Conservation (phyloP, 2,888 invertebrate genomes). For the Andrena haemorrhoa region DNA sequence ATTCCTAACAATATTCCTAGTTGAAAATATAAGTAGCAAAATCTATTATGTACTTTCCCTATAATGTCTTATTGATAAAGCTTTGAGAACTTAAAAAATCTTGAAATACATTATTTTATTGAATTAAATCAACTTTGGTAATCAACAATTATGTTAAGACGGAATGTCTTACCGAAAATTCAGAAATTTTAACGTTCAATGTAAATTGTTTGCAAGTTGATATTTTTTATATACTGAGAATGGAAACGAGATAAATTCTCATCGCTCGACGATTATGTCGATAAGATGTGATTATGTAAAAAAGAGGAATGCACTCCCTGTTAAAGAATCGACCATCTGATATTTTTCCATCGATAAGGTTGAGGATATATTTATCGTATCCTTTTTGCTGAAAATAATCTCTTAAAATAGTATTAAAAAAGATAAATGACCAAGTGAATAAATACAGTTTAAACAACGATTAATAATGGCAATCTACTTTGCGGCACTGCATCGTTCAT, state of each 20-base stretch:
- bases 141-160: neutral
- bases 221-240: too few relatives aligned
- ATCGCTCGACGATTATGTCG: slow-evolving; percentile 3
- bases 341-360: slow-evolving; percentile 1
- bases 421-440: slow-evolving; percentile 22
- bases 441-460: slow-evolving; percentile 25
- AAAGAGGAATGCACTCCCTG: slow-evolving; percentile 27
- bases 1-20: neutral
- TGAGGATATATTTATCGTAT: neutral
- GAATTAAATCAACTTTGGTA: neutral
- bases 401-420: slow-evolving; percentile 28
- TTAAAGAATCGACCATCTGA: slow-evolving; percentile 13
- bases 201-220: neutral
- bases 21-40: neutral
- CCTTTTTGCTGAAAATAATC: slow-evolving; percentile 27
- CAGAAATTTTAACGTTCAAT: neutral
- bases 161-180: neutral
- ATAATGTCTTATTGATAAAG: neutral
- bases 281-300: slow-evolving; percentile 26
- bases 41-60: neutral
- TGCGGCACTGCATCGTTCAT: slow-evolving; percentile 82
- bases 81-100: neutral
- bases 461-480: slow-evolving; percentile 1
- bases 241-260: neutral
- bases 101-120: neutral